Conservation (phyloP, 1,140 invertebrate genomes). For the Orius insidiosus region DNA sequence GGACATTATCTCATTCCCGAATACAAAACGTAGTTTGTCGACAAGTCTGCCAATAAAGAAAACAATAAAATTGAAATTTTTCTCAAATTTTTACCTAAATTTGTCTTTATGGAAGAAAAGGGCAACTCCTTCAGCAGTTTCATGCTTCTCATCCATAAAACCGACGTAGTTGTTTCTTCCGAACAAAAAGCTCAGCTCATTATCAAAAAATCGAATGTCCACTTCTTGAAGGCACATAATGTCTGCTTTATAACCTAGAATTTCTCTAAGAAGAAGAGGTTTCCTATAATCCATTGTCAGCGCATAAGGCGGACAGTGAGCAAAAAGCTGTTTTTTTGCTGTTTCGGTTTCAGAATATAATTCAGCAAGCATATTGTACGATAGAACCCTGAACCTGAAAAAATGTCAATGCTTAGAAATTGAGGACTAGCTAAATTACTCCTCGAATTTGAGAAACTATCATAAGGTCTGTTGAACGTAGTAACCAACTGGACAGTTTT, state of each 20-base stretch:
- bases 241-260: slow-evolving; percentile 74
- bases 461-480: slow-evolving; percentile 61
- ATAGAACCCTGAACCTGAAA: slow-evolving; percentile 58
- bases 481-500: slow-evolving; percentile 47
- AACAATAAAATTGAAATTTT: background rate
- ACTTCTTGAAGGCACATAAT: slow-evolving; percentile 87
- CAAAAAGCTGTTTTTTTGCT: slow-evolving; percentile 50
- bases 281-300: slow-evolving; percentile 72
- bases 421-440: too few species aligned
- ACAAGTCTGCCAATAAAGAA: background rate
- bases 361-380: slow-evolving; percentile 80
- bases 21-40: too few species aligned
- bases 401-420: background rate
- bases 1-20: too few species aligned
- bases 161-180: slow-evolving; percentile 35
- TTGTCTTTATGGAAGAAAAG: slow-evolving; percentile 13
- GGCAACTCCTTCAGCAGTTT: slow-evolving; percentile 59
- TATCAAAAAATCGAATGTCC: slow-evolving; percentile 59
- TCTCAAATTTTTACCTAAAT: slow-evolving; percentile 13
- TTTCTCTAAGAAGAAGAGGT: slow-evolving; percentile 64
- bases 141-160: slow-evolving; percentile 51
- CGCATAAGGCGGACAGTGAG: slow-evolving; percentile 61
- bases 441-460: slow-evolving; percentile 49
- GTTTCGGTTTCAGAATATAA: slow-evolving; percentile 67
- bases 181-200: slow-evolving; percentile 49